Conservation (phyloP, 2,113 vertebrate genomes). For the Candoia aspera region DNA sequence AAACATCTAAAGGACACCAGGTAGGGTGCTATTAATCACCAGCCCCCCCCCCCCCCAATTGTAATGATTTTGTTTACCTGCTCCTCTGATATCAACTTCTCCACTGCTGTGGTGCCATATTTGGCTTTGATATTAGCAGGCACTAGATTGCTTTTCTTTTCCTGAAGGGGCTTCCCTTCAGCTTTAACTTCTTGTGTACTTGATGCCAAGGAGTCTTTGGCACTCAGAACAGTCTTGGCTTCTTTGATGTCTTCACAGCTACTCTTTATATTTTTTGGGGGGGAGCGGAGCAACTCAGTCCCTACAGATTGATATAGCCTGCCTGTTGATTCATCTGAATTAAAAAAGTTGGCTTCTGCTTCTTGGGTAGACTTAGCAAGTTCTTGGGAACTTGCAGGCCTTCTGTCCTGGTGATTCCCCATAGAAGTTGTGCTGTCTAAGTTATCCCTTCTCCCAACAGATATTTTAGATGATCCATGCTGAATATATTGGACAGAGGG, state of each 20-base stretch:
- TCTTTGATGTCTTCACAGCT: conserved; percentile 1
- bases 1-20: not conserved
- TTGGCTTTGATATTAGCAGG: conserved; percentile 62
- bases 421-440: not conserved
- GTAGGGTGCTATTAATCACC: not conserved
- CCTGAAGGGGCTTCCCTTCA: conserved; percentile 15
- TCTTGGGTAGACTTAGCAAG: conserved; percentile 10
- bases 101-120: conserved; percentile 57
- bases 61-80: conserved; percentile 58
- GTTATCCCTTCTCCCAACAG: conserved; percentile 6
- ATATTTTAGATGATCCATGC: conserved; percentile 4
- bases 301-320: not conserved
- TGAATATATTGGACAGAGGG: not conserved
- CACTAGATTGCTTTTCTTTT: conserved; percentile 37
- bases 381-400: not conserved
- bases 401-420: conserved; percentile 1
- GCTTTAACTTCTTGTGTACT: conserved; percentile 27
- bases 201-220: conserved; percentile 26
- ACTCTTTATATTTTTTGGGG: not conserved
- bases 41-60: not conserved
- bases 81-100: conserved; percentile 46
- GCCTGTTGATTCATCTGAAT: not conserved
- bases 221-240: not conserved
- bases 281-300: conserved; percentile 7
- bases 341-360: not conserved